Conservation (phyloP, 2,888 invertebrate genomes). For the Epistrophe grossulariae region DNA sequence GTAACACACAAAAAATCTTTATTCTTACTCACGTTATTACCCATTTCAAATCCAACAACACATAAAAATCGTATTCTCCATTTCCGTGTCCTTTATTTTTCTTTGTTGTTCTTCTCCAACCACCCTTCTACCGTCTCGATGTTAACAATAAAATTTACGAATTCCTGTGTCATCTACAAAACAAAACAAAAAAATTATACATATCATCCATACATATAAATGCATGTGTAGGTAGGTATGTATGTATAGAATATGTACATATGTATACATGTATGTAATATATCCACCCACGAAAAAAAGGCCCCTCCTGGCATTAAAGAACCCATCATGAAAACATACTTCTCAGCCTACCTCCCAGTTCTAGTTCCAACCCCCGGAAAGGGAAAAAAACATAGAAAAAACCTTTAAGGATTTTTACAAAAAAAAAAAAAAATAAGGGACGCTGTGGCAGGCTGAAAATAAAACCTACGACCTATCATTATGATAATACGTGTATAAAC, state of each 20-base stretch:
- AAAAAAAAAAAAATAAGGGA: slow-evolving; percentile 23
- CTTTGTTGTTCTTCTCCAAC: slow-evolving; percentile 10
- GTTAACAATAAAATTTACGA: slow-evolving; percentile 75
- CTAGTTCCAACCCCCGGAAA: neutral
- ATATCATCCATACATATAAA: slow-evolving; percentile 6
- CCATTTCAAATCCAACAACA: slow-evolving; percentile 69
- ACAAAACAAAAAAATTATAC: slow-evolving; percentile 20
- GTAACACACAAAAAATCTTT: slow-evolving; percentile 60
- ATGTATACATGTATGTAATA: neutral
- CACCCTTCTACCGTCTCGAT: neutral
- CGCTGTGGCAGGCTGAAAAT: slow-evolving; percentile 49
- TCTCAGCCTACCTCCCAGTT: slow-evolving; percentile 4
- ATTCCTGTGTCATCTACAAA: slow-evolving; percentile 68
- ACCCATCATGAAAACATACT: slow-evolving; percentile 38
- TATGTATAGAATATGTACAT: too few species aligned
- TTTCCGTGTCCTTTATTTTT: slow-evolving; percentile 56
- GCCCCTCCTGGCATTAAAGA: slow-evolving; percentile 47
- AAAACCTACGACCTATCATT: slow-evolving; percentile 73
- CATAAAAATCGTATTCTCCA: slow-evolving; percentile 66
- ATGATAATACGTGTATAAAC: slow-evolving; percentile 72
- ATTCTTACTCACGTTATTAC: slow-evolving; percentile 69
- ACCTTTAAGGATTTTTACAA: slow-evolving; percentile 40
- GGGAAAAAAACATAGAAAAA: slow-evolving; percentile 16
- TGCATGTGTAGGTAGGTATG: too few species aligned
- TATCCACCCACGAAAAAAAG: slow-evolving; percentile 52